A percentile compares a stretch with the other conserved stretches of the same genome.
phyloP scores from a whole-genome alignment of 2,797 vertebrate species.

The Sebastolobus altivelis region DNA sequence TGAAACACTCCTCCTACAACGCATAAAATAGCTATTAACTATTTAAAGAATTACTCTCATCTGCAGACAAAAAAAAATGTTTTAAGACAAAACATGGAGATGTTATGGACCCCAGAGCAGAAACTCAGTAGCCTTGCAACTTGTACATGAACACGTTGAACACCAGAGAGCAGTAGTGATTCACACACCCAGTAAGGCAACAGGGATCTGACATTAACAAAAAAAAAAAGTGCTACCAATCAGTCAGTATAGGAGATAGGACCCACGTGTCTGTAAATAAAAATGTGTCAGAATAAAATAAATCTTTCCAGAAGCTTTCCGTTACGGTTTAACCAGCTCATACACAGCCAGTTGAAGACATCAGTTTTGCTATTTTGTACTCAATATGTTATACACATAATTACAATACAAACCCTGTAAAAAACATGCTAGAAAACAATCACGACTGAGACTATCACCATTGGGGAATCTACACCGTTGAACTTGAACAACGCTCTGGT shows the following conservation, averaged over 20 bases:
- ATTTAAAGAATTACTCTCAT: background rate
- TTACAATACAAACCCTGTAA: slow-evolving; percentile 54
- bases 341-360: slow-evolving; percentile 18
- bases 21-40: background rate
- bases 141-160: slow-evolving; percentile 60
- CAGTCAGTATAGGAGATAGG: background rate
- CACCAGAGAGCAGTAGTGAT: slow-evolving; percentile 80
- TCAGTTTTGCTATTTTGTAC: slow-evolving; percentile 26
- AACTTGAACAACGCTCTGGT: slow-evolving; percentile 19
- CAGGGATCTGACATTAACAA: slow-evolving; percentile 6
- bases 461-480: slow-evolving; percentile 38
- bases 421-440: slow-evolving; percentile 73
- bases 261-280: slow-evolving; percentile 20
- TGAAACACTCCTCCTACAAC: background rate
- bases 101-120: slow-evolving; percentile 14
- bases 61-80: background rate
- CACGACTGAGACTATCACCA: slow-evolving; percentile 52
- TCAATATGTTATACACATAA: slow-evolving; percentile 48
- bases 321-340: slow-evolving; percentile 23
- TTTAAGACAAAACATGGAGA: slow-evolving; percentile 13
- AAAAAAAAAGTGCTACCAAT: slow-evolving; percentile 43
- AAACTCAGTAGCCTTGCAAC: slow-evolving; percentile 26
- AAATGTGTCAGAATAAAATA: slow-evolving; percentile 23
- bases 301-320: slow-evolving; percentile 13
- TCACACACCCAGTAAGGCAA: slow-evolving; percentile 52